These are phyloP conservation scores for Dysdera silvatica DNA, from an alignment of 1,140 invertebrate species.

Conservation along the genomic window DNA sequence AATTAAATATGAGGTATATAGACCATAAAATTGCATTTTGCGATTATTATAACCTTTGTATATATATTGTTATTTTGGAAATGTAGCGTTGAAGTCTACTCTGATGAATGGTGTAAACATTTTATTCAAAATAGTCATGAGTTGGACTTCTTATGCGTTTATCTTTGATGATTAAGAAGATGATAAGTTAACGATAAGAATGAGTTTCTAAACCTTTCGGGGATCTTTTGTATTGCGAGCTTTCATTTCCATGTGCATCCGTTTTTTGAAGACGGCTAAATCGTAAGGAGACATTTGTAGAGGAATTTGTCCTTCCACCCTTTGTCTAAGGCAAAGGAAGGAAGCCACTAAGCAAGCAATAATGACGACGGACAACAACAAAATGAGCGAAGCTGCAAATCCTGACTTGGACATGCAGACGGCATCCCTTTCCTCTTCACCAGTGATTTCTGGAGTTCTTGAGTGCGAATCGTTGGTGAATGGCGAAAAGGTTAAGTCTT, in stretches of 20 bases:
- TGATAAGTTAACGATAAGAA: no score
- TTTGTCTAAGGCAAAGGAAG: slow-evolving; percentile 59
- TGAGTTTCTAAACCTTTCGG: no score
- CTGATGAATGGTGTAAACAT: no score
- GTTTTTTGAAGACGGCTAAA: slow-evolving; percentile 28
- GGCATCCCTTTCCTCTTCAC: slow-evolving; percentile 47
- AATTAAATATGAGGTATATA: no score
- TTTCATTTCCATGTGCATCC: slow-evolving; percentile 24
- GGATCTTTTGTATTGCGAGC: no score
- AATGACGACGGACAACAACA: slow-evolving; percentile 67
- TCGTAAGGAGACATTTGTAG: slow-evolving; percentile 27
- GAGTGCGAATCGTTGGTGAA: slow-evolving; percentile 48
- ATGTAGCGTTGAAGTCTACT: no score
- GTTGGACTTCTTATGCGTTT: no score
- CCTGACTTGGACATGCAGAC: slow-evolving; percentile 88
- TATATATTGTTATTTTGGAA: no score
- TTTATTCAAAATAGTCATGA: no score
- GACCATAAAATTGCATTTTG: no score
- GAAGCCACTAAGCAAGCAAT: slow-evolving; percentile 74
- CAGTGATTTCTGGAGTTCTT: slow-evolving; percentile 42
- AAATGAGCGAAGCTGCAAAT: slow-evolving; percentile 71
- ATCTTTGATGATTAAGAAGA: no score
- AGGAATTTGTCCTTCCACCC: slow-evolving; percentile 10
- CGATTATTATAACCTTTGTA: no score
- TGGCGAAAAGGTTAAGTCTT: slow-evolving; percentile 71